Evolutionary conservation across 2,113 vertebrate species (phyloP), one percentile per base, ranked within the genome.

Genomic region (Lasiurus borealis): DNA sequence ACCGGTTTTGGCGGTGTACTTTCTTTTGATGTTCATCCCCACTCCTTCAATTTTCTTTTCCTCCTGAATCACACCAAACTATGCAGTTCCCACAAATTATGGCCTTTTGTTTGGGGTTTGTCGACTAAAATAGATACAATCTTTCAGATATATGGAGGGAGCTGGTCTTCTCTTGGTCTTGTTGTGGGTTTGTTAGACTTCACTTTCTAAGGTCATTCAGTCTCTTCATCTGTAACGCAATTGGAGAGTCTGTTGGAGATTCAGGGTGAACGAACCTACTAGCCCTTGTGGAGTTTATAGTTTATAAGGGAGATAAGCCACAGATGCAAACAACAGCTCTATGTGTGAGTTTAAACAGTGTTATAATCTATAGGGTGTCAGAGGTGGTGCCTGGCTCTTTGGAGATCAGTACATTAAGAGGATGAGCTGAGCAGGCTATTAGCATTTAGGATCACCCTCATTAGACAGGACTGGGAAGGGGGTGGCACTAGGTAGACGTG

Each of bases 21-120:
- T 46, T 46, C 46, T 76, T 92, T 46, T 64, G 85, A 36, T 91
- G 69, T 68, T 75, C 80, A 52, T 72, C 25, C 66, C 64, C 93
- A 94, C 96, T 48, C 36, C 50, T 97, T 82, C 68, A n/a, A 84
- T 64, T 96, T 97, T 97, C 93, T 94, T 68, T 69, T 75, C 94
- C 68, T 94, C 54, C 90, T 13, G 66, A 82, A 66, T 85, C 11
- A 5, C 95, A 88, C 91, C 62, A 66, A 92, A 92, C 75, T 85
- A 62, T 75, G 40, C 34, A 31, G 27, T 57, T 59, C 66, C 66
- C 40, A 4, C 19, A 81, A 86, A 50, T 3, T 11, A 31, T 0
- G 5, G 59, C 11, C 29, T 73, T 94, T 83, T 46, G 23, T 54
- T 31, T 18, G 66, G 50, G 25, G 14, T 71, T 57, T 11, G 4